phyloP scores from a whole-genome alignment of 1,140 invertebrate genomes.

The Antheraea pernyi region DNA sequence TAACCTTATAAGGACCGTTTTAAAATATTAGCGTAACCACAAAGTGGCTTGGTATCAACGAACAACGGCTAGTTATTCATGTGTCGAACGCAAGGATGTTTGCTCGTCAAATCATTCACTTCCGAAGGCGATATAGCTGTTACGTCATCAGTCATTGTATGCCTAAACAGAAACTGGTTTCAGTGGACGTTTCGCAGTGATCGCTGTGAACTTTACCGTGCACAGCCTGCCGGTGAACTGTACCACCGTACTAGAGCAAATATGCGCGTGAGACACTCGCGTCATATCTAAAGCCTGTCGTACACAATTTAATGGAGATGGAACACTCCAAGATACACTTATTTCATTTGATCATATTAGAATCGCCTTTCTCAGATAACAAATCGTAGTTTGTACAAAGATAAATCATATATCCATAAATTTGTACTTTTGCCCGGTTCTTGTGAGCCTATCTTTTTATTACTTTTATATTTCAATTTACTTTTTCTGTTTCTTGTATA shows the following conservation, averaged over 20 bases:
- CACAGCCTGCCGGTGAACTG: constrained; percentile 46
- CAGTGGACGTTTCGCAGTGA: constrained; percentile 51
- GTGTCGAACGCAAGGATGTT: constrained; percentile 33
- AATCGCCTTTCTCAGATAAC: no score
- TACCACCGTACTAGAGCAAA: constrained; percentile 50
- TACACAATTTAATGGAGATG: constrained; percentile 23
- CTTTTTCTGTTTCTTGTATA: no score
- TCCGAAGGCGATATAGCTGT: constrained; percentile 37
- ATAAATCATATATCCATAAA: no score
- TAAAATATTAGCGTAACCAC: background rate
- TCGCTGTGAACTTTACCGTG: constrained; percentile 43
- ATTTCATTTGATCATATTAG: no score
- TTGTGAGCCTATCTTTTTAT: no score
- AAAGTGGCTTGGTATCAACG: background rate
- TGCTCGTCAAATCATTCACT: constrained; percentile 38
- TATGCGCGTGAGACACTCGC: constrained; percentile 50
- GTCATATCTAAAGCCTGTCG: constrained; percentile 32
- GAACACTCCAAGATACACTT: background rate
- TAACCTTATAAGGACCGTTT: background rate
- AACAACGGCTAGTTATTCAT: constrained; percentile 22
- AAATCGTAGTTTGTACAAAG: no score
- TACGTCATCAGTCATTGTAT: constrained; percentile 20
- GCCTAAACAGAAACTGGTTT: constrained; percentile 31
- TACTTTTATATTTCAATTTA: no score
- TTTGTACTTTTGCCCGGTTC: no score